Base-by-base conservation (phyloP, 2,888 invertebrate genomes). In the Diloba caeruleocephala region DNA sequence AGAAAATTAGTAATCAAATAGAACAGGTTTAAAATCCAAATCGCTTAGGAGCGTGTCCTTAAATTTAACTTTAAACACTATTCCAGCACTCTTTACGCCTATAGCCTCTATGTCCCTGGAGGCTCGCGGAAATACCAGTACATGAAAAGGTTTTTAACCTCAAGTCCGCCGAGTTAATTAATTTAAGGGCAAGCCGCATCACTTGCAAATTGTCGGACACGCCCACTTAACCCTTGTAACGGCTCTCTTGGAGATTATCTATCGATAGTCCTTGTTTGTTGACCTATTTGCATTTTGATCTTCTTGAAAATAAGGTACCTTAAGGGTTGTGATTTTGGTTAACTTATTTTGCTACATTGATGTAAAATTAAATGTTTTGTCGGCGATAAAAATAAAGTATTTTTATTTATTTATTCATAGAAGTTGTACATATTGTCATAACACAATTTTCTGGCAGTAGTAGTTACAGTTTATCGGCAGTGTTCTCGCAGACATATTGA, bases 101-200 rank as follows among this genome's bases (percentile, higher is more conserved):
- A 49, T 41, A 38, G 34, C 58, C 39, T 34, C 15, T n/a, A 15
- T 19, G 14, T 10, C 61, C 34, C 39, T n/a, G 14, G 52, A 28
- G 52, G 25, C 9, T 36, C 58, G 42, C 32, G 25, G 26, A 37
- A 61, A 45, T 57, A 57, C 41, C 41, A 53, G 42, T 37, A 71
- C 71, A 72, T 13, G 46, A 37, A 41, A 71, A 68, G 50, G 54
- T 60, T 71, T 63, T 70, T 55, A 61, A 45, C 45, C 54, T 38
- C 26, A 17, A 32, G 50, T 44, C 34, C 42, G 7, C 29, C 34
- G 32, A 52, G 60, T 44, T 52, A 71, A 73, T 73, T 73, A 72
- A 71, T 68, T 68, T 36, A 54, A 32, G 51, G 55, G 55, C 56
- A 43, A 36, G 42, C 43, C 54, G 55, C 61, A 66, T 65, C 62